Evolutionary conservation across 2,888 invertebrate species (phyloP), one percentile per base, ranked within the genome.

Genomic region (Marasmarcha lunaedactyla): DNA sequence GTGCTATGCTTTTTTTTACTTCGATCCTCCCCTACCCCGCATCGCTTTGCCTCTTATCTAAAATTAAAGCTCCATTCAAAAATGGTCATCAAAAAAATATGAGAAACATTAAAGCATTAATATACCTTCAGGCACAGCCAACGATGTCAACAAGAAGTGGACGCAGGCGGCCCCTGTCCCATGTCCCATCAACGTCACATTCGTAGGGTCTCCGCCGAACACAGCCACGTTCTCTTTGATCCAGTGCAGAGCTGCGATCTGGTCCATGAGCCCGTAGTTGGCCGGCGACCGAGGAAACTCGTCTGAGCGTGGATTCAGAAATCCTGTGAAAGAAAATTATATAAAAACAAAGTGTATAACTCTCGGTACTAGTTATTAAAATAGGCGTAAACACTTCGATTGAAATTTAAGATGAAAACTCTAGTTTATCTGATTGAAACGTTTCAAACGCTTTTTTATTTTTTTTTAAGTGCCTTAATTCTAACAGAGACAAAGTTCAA

Each of bases 191-290:
- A 98, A 85, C 1, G 98, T 98, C 42, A 98, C 95, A 59, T 94
- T 93, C 30, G 91, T 89, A 1, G 95, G 90, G 72, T 98, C 97
- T 0, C 98, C 98, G 3, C 97, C 97, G 66, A 98, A 98, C 39
- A 92, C 91, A 0, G 90, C 95, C 38, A 98, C 94, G 72, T 98
- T 97, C 71, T 95, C 95, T 62, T 95, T 94, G 45, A 98, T 89
- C 97, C 97, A 97, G 63, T 96, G 96, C 46, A 98, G 81, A 0
- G 97, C 97, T 1, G 96, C 97, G 54, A 97, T 94, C 77, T 96
- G 95, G 77, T 98, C 98, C 91, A 97, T 94, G 42, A 98, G 89
- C n/a, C 98, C 98, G 73, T 97, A 97, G 86, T 98, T 98, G 36
- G 95, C 93, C 33, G 94, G 94, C 25, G 93, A 91, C 46, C 92